Base-by-base conservation (phyloP, 2,113 vertebrate genomes). In the Pavo muticus region DNA sequence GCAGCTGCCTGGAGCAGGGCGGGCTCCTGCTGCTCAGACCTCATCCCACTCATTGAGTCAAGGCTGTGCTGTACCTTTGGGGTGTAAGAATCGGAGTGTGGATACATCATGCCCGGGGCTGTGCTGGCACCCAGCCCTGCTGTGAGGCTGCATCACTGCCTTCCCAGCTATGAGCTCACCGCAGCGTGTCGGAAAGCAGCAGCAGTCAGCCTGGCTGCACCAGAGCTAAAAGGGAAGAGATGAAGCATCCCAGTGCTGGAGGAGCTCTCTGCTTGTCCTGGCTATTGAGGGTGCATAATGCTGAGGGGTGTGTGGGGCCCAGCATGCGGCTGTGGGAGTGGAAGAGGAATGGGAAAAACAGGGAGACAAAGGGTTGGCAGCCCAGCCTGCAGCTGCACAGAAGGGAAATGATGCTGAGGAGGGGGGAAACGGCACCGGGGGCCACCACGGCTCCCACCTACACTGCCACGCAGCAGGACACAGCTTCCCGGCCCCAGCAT, bases 31-130 rank as follows among this genome's bases (percentile, higher is more conserved):
- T 0, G 0, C 59, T 50, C 68, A 48, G 90, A 70, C 25, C 23
- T 30, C 40, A 19, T 11, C 45, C 6, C 18, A 7, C 47, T 71
- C 4, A 0, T 44, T 50, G 10, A 11, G 42, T 11, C 2, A 8
- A 19, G 9, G 32, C 37, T 52, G 32, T 2, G 14, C 6, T 9
- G 35, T 35, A 6, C 10, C 23, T 8, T 4, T n/a, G 21, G 65
- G 16, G 35, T 0, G 0, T 56, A 54, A 57, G 64, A 82, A 39
- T 15, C n/a, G 0, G 0, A 8, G 39, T 29, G 27, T 1, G 19
- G 16, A 54, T 14, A 40, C 42, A 19, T 11, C 75, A 42, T 30
- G 42, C 37, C 24, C 14, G 8, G 12, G 47, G 5, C 32, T 5
- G 32, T 7, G 30, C 76, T 92, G 95, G 94, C 90, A 71, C 30